Evolutionary conservation across 2,888 invertebrate genomes (phyloP).

Genomic region (Tryphoninae sp.): DNA sequence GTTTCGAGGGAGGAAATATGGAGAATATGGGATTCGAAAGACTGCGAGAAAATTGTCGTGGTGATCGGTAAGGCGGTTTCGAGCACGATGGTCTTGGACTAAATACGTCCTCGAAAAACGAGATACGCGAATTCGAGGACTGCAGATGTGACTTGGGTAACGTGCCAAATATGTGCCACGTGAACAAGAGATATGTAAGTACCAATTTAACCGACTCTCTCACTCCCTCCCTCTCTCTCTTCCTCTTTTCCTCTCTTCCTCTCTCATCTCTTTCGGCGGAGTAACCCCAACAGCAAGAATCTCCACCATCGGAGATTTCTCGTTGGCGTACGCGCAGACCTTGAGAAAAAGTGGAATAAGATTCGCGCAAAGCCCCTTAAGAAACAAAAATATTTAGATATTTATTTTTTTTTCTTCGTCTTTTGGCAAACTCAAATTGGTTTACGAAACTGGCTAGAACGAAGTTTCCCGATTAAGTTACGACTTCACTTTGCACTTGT

Average conservation of each 20-base stretch:
- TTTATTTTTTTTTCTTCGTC: background rate
- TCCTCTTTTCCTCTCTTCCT: conserved; percentile 22
- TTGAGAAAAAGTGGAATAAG: conserved; percentile 65
- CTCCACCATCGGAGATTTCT: conserved; percentile 43
- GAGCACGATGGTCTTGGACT: conserved; percentile 71
- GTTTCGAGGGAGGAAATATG: conserved; percentile 9
- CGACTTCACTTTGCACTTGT: background rate
- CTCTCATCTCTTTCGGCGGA: conserved; percentile 23
- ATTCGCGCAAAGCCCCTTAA: conserved; percentile 17
- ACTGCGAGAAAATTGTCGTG: conserved; percentile 33
- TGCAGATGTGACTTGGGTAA: conserved; percentile 72
- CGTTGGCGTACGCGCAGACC: conserved; percentile 52
- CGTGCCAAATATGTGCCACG: conserved; percentile 77
- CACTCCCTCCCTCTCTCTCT: conserved; percentile 37
- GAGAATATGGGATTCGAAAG: conserved; percentile 16
- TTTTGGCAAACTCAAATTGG: background rate
- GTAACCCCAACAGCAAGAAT: conserved; percentile 42
- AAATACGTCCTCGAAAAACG: conserved; percentile 74
- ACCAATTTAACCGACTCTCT: conserved; percentile 75
- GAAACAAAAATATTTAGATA: background rate
- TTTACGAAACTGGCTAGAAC: background rate
- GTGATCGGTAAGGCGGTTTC: conserved; percentile 68
- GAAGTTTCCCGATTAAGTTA: background rate
- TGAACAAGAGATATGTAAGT: conserved; percentile 76
- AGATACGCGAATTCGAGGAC: conserved; percentile 68